Evolutionary conservation across 2,113 vertebrate genomes (phyloP), one percentile per base, ranked within the genome.

Genomic region (Rhombomys opimus): DNA sequence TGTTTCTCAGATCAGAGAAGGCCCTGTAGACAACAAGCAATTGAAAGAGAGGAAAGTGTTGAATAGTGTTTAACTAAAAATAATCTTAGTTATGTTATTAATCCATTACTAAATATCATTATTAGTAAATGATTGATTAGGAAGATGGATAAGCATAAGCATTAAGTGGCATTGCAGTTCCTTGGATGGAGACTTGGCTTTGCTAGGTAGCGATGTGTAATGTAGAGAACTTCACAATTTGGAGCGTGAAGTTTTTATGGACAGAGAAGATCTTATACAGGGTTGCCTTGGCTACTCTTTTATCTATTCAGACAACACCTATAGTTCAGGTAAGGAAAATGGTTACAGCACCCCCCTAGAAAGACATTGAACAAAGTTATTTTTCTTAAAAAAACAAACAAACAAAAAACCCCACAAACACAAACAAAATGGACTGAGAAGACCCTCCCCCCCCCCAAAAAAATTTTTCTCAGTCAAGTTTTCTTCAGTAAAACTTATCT

Each of bases 271-370:
- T 89, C 80, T 59, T 89, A 82, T 23, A 85, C 84, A 95, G 94
- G n/a, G 27, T 67, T 97, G 81, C 46, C 88, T 94, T 95, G 85
- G 70, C 95, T 96, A 95, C 52, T 88, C 41, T 14, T 87, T 89
- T 14, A 97, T 95, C 41, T 87, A 5, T 54, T 85, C 65, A 86
- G 72, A 82, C 61, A 85, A 91, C 18, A 84, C 35, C 32, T 41
- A 38, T 25, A 87, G 59, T 68, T 89, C 41, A 93, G 32, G 32
- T 91, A n/a, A 87, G 72, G 18, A 87, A 87, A 94, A 85, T 38
- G 9, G 27, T 63, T 75, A 87, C 2, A 87, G 41, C 10, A 11
- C 57, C 50, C 41, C 1, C 59, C 12, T 68, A 7, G 30, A 73
- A 92, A n/a, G 89, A 80, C 17, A 82, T 6, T 22, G 17, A 72